These are phyloP conservation scores for Eonycteris spelaea DNA, from an alignment of 2,113 vertebrate genomes.

Conservation along the genomic window DNA sequence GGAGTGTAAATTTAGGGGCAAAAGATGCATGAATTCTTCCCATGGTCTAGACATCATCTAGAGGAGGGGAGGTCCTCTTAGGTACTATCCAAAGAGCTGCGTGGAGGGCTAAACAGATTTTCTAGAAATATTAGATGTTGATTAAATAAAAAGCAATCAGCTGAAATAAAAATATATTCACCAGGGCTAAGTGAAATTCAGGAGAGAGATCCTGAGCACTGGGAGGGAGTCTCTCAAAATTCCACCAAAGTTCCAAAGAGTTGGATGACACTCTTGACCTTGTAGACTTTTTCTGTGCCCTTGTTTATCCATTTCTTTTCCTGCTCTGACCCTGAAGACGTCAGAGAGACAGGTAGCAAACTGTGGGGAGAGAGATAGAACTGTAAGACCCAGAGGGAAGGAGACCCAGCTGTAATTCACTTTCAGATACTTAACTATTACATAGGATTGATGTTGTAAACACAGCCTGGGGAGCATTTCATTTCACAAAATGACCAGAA, in stretches of 20 bases:
- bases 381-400: neutral
- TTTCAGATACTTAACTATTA: neutral
- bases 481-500: neutral
- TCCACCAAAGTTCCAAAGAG: neutral
- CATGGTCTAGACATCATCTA: neutral
- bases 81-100: neutral
- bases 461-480: neutral
- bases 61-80: neutral
- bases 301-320: neutral
- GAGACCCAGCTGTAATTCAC: neutral
- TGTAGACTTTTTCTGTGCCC: neutral
- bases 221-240: neutral
- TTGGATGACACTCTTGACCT: neutral
- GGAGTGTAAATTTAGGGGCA: neutral
- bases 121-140: neutral
- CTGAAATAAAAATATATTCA: neutral
- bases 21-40: neutral
- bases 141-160: neutral
- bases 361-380: neutral
- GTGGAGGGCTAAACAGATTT: neutral
- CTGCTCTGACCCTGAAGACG: neutral
- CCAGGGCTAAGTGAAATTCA: neutral
- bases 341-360: neutral
- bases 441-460: neutral
- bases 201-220: neutral